Evolutionary conservation across 2,888 invertebrate species (phyloP).

Genomic region (Cotesia congregata): DNA sequence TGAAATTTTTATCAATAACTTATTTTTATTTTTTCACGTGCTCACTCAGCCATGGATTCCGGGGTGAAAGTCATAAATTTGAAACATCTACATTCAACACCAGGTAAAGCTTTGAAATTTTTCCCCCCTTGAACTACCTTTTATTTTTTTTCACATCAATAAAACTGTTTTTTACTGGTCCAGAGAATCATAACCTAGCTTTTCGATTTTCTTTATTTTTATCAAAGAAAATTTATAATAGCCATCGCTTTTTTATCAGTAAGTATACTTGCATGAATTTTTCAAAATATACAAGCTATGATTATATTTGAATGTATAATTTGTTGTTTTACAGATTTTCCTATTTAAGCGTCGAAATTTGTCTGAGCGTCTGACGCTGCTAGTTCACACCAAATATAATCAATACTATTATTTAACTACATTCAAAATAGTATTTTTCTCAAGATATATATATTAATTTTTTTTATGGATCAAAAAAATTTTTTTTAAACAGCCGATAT

Average conservation of each 20-base stretch:
- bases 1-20: background rate
- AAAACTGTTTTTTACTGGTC: background rate
- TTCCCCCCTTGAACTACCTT: background rate
- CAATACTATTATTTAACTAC: slow-evolving; percentile 30
- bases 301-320: background rate
- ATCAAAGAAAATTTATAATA: too few relatives aligned
- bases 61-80: background rate
- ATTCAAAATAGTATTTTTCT: background rate
- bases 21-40: background rate
- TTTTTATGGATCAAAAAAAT: too few relatives aligned
- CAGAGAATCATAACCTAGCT: background rate
- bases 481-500: background rate
- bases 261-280: too few relatives aligned
- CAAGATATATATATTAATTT: background rate
- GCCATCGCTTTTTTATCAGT: too few relatives aligned
- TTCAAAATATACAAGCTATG: too few relatives aligned
- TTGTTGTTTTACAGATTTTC: slow-evolving; percentile 16
- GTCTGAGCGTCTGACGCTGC: slow-evolving; percentile 14
- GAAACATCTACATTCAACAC: background rate
- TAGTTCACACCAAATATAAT: slow-evolving; percentile 32
- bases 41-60: background rate
- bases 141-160: background rate
- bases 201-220: background rate
- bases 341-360: slow-evolving; percentile 8
- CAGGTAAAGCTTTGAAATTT: background rate